phyloP scores from a whole-genome alignment of 2,888 invertebrate species.

The Elysia crispata region DNA sequence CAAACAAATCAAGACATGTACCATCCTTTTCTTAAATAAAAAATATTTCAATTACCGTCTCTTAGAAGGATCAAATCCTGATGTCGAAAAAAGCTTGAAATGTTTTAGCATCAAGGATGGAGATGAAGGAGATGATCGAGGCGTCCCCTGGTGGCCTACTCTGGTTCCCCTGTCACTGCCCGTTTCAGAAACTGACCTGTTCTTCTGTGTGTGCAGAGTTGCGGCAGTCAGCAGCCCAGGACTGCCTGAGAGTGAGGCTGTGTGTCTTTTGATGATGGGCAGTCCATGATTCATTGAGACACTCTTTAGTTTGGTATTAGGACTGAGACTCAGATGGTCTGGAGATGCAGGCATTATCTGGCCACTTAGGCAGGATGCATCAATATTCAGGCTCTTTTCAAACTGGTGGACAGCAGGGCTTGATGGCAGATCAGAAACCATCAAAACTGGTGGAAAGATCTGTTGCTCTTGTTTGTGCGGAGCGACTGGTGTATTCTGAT shows the following conservation, averaged over 20 bases:
- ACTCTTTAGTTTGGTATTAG: no score
- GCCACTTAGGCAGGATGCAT: no score
- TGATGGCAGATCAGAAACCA: background rate
- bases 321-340: no score
- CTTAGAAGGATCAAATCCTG: background rate
- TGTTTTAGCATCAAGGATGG: constrained; percentile 21
- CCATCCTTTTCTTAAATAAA: background rate
- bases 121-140: constrained; percentile 3
- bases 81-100: constrained; percentile 11
- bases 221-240: no score
- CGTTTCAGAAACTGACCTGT: constrained; percentile 26
- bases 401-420: background rate
- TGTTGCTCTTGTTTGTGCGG: no score
- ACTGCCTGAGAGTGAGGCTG: no score
- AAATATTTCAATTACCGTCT: constrained; percentile 7
- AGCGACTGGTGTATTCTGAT: no score
- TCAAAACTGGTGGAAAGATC: constrained; percentile 10
- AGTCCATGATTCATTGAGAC: no score
- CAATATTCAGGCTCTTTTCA: no score
- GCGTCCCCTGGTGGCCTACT: background rate
- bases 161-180: background rate
- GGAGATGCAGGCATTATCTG: no score
- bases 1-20: no score
- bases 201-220: background rate
- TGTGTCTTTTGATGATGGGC: no score